Evolutionary conservation across 2,113 vertebrate species (phyloP).

Genomic region (Phyllopteryx taeniolatus): DNA sequence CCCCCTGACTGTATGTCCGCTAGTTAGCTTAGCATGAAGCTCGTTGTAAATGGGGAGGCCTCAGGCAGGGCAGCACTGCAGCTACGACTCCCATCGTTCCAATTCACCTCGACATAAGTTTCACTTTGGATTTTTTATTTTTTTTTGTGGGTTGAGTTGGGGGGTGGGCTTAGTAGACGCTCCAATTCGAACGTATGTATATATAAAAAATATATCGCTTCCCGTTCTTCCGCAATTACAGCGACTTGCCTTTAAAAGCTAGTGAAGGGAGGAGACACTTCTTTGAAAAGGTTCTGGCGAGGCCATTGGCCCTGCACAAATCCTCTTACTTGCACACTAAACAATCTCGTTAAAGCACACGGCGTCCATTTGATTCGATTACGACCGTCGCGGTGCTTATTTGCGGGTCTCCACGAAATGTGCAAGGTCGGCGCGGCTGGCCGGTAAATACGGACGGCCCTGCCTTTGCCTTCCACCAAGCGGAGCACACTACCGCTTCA

Average conservation of each 20-base stretch:
- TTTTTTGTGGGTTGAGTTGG: background rate
- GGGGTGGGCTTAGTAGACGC: background rate
- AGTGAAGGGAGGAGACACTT: conserved; percentile 13
- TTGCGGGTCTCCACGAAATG: conserved; percentile 17
- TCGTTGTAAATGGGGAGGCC: conserved; percentile 50
- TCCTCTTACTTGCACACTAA: conserved; percentile 64
- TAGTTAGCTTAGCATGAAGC: conserved; percentile 63
- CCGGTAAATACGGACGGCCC: conserved; percentile 16
- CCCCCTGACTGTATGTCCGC: conserved; percentile 34
- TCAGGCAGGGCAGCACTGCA: conserved; percentile 40
- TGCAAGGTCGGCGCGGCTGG: conserved; percentile 62
- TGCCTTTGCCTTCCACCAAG: background rate
- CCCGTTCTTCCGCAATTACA: conserved; percentile 72
- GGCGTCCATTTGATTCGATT: conserved; percentile 50
- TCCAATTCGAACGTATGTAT: background rate
- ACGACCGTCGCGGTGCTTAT: conserved; percentile 15
- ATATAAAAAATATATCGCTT: conserved; percentile 24
- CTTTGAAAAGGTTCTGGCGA: background rate
- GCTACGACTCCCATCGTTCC: background rate
- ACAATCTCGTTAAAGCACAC: conserved; percentile 60
- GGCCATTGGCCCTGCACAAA: conserved; percentile 32
- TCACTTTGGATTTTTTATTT: background rate
- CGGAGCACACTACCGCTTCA: background rate
- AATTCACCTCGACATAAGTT: background rate
- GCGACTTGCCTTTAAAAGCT: conserved; percentile 43